Evolutionary conservation across 2,113 vertebrate genomes (phyloP), one percentile per base, ranked within the genome.

Genomic region (Ceyx cyanopectus): DNA sequence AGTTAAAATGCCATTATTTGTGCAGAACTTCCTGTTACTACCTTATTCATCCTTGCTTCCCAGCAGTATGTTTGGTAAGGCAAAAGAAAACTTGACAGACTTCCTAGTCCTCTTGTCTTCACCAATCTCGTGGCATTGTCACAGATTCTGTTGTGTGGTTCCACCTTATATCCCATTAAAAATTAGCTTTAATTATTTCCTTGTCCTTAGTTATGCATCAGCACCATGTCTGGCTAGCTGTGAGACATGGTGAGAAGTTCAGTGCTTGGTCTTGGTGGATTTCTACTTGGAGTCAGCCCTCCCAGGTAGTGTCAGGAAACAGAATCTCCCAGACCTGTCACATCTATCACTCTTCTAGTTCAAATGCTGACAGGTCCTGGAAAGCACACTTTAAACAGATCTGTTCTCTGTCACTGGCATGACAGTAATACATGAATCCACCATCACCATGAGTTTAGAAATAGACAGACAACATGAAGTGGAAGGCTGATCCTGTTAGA

Each of bases 371-470:
- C 94, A 93, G 51, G 68, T 54, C 87, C 62, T 60, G 77, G 85
- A 88, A 94, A 86, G 90, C 18, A 1, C 54, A 19, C 90, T 86
- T 88, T 72, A 81, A 96, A 93, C 66, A 90, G 90, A 90, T 92
- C 83, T 95, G 92, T 93, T 96, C 88, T 95, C 92, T 94, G 93
- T 96, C 93, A 92, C 89, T 92, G 84, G 77, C 69, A 27, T 93
- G 93, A 81, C 90, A 95, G 65, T 81, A 96, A 88, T 53, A 92
- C 85, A 94, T 58, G 90, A 92, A 87, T 85, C 86, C 74, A 93
- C 94, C 86, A 89, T 92, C 89, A 87, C 74, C 90, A 13, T 87
- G 88, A 89, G 95, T 94, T 94, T 93, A 76, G 86, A 84, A 95
- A 75, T 48, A 93, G 85, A 74, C 83, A 90, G 77, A 76, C 87